Base-by-base conservation (phyloP, 2,888 invertebrate genomes). In the Galerucella pusilla region DNA sequence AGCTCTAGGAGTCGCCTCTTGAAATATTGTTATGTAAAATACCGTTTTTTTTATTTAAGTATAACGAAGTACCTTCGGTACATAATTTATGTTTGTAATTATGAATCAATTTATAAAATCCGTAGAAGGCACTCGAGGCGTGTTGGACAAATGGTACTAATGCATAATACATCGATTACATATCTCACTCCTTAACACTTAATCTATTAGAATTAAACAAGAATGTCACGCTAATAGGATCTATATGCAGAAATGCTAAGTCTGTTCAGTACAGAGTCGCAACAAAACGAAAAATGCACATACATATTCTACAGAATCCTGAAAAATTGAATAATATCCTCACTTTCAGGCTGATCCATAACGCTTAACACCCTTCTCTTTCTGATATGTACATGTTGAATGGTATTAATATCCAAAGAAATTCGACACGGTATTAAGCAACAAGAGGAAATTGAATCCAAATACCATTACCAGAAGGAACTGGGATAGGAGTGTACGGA, bases 131-230 rank as follows among this genome's bases (percentile, higher is more conserved):
- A 76, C 78, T 77, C 46, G 42, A 63, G 78, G 75, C 71, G 75
- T 76, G 80, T 80, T 81, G 78, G 79, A 81, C 81, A 75, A 82
- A 81, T 80, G 78, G 79, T 81, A 76, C 80, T 79, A 77, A 78
- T 79, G 80, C 81, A 81, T 81, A 82, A 81, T 80, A 81, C 81
- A 80, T 82, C 82, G 78, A 82, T 81, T 82, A 82, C 82, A 77
- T 75, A 78, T 75, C 75, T 80, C 78, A 77, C 80, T 78, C 78
- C 80, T 82, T 81, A 81, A 74, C 82, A 82, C 81, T 81, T 80
- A 81, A 82, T 82, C 79, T 81, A 80, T 82, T 81, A 80, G 81
- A 79, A 79, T 82, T 80, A 81, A 67, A 71, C 64, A 46, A 64
- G 71, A 71, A 72, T 74, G 65, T 54, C 20, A 28, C 14, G 45